Evolutionary conservation across 2,888 invertebrate species (phyloP).

Genomic region (Chalcosyrphus nemorum): DNA sequence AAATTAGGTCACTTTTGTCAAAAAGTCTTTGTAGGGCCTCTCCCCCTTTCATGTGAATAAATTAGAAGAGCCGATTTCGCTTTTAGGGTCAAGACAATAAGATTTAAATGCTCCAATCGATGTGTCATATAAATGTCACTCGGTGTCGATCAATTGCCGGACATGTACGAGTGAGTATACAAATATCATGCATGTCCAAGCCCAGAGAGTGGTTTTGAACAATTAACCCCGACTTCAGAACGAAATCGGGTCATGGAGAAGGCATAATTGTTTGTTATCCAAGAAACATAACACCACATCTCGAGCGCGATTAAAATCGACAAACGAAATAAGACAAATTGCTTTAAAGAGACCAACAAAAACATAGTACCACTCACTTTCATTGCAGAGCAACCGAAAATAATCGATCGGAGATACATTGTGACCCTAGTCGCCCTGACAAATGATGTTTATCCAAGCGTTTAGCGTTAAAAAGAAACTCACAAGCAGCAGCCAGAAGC

Average conservation of each 20-base stretch:
- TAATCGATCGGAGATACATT: conserved; percentile 22
- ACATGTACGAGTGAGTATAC: too few species aligned
- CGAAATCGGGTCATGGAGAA: conserved; percentile 55
- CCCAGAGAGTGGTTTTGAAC: background rate
- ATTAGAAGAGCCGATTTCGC: conserved; percentile 4
- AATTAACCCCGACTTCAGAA: background rate
- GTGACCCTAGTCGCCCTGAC: conserved; percentile 39
- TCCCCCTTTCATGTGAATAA: conserved; percentile 7
- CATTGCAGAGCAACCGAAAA: background rate
- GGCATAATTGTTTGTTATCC: conserved; percentile 6
- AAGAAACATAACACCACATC: background rate
- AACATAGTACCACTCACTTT: conserved; percentile 20
- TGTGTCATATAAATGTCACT: conserved; percentile 25
- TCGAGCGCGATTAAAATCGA: conserved; percentile 12
- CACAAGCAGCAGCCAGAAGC: background rate
- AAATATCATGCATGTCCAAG: conserved; percentile 3
- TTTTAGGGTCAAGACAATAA: conserved; percentile 1
- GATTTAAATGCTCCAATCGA: background rate
- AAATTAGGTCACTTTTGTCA: conserved; percentile 37
- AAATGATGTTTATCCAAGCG: conserved; percentile 35
- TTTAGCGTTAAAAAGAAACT: conserved; percentile 5
- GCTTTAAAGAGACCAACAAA: background rate
- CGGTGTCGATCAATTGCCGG: background rate
- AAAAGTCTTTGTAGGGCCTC: background rate
- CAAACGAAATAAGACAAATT: background rate